These are phyloP conservation scores for Acanthurus leucopareius DNA, from an alignment of 2,797 vertebrate genomes.

Conservation along the genomic window DNA sequence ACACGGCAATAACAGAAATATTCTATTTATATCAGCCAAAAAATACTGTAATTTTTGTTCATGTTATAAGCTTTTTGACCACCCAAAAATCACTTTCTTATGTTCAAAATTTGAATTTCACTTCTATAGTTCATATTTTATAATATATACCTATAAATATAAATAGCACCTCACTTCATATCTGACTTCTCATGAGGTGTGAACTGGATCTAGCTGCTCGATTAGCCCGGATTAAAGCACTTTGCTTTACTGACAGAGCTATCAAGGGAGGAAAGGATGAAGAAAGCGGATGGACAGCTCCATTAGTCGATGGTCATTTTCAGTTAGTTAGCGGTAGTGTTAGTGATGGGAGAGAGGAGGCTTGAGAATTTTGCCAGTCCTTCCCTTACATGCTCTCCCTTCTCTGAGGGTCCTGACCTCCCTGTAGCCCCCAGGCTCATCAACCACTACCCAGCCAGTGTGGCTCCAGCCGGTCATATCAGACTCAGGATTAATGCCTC, in stretches of 20 bases:
- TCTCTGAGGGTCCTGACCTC: slow-evolving; percentile 79
- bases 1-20: too few relatives aligned
- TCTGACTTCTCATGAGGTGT: slow-evolving; percentile 9
- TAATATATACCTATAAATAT: too few relatives aligned
- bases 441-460: slow-evolving; percentile 78
- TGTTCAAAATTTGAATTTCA: too few relatives aligned
- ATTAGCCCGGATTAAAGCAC: slow-evolving; percentile 81
- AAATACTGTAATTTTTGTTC: too few relatives aligned
- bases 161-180: too few relatives aligned
- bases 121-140: too few relatives aligned
- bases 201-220: slow-evolving; percentile 51
- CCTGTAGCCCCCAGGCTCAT: slow-evolving; percentile 76
- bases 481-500: slow-evolving; percentile 83
- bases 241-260: slow-evolving; percentile 75
- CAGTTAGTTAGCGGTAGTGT: slow-evolving; percentile 57
- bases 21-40: too few relatives aligned
- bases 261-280: slow-evolving; percentile 55
- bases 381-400: slow-evolving; percentile 78
- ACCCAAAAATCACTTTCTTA: too few relatives aligned
- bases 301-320: slow-evolving; percentile 66
- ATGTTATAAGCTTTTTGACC: too few relatives aligned
- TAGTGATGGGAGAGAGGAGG: slow-evolving; percentile 54
- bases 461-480: slow-evolving; percentile 84
- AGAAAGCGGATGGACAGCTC: slow-evolving; percentile 64
- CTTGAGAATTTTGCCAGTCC: slow-evolving; percentile 76